Conservation (phyloP, 2,797 vertebrate species). For the Myioborus melanocephalus region DNA sequence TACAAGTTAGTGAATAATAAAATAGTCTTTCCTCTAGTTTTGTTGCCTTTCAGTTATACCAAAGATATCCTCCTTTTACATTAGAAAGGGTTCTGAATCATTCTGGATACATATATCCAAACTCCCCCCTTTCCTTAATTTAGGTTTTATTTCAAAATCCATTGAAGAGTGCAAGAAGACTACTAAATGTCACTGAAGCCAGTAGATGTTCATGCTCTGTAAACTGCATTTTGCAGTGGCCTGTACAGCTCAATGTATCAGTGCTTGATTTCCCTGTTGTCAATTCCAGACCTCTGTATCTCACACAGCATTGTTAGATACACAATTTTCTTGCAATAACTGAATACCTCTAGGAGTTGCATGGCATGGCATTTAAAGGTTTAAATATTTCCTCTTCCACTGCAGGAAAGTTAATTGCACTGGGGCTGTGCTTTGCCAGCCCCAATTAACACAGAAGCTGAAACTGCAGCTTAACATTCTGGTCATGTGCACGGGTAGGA, state of each 20-base stretch:
- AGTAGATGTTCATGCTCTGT: background rate
- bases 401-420: constrained; percentile 41
- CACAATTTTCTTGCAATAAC: background rate
- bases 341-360: constrained; percentile 5
- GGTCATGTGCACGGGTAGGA: background rate
- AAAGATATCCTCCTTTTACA: background rate
- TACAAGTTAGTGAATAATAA: background rate
- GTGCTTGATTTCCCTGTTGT: constrained; percentile 26
- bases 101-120: background rate
- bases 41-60: background rate
- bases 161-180: background rate
- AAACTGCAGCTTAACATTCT: background rate
- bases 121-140: background rate
- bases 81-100: background rate
- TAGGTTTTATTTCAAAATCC: background rate
- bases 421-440: background rate
- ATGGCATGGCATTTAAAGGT: background rate
- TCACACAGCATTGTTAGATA: background rate
- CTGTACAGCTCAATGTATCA: background rate
- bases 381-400: constrained; percentile 33
- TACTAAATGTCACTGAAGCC: background rate
- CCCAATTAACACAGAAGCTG: background rate
- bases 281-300: background rate
- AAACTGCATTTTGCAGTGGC: background rate
- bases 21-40: background rate